These are phyloP conservation scores for Mermis nigrescens DNA, from an alignment of 2,888 invertebrate species.

Conservation along the genomic window DNA sequence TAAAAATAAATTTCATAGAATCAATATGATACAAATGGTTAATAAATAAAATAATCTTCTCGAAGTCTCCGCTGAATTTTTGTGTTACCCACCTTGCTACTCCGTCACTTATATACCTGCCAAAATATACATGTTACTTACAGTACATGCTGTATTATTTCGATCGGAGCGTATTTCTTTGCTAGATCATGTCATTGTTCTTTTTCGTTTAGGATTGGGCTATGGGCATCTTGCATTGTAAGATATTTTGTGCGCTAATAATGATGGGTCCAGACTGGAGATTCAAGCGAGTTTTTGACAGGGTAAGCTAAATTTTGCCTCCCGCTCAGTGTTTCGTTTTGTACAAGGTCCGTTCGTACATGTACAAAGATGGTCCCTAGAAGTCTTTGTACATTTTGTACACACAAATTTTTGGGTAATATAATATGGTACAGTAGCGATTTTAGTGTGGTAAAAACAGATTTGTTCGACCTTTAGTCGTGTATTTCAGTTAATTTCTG, in stretches of 20 bases:
- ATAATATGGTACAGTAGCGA: too few relatives aligned
- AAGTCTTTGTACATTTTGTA: background rate
- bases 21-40: too few relatives aligned
- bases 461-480: too few relatives aligned
- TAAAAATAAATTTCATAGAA: too few relatives aligned
- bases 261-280: conserved; percentile 94
- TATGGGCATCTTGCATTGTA: conserved; percentile 83
- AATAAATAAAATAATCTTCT: background rate
- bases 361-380: too few relatives aligned
- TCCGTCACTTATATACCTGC: background rate
- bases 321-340: too few relatives aligned
- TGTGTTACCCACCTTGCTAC: background rate
- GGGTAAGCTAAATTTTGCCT: conserved; percentile 35
- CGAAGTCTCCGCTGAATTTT: background rate
- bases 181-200: background rate
- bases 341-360: too few relatives aligned
- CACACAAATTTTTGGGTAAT: background rate
- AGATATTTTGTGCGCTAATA: conserved; percentile 82
- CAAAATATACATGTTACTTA: background rate
- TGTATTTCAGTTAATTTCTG: too few relatives aligned
- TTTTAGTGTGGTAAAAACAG: too few relatives aligned
- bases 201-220: conserved; percentile 66
- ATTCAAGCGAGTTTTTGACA: conserved; percentile 73
- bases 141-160: too few relatives aligned
- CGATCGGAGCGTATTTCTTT: too few relatives aligned